A percentile compares a stretch with the other conserved stretches of the same genome.
phyloP scores from a whole-genome alignment of 2,113 vertebrate species.

The Tychaedon coryphoeus region DNA sequence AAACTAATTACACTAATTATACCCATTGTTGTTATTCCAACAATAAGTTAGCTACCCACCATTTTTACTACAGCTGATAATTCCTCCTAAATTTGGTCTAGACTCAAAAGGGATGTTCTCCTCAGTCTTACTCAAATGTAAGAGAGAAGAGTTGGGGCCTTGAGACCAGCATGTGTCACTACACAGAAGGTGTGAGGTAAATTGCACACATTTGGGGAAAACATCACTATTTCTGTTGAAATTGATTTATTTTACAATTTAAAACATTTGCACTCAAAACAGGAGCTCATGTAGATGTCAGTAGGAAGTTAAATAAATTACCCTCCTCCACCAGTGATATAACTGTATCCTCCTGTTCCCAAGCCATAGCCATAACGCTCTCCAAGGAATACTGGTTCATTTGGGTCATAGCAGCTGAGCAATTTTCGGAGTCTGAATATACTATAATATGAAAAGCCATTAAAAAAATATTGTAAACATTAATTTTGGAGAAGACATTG shows the following conservation, averaged over 20 bases:
- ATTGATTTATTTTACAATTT: not conserved
- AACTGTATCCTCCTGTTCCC: conserved; percentile 93
- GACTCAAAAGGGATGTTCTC: not conserved
- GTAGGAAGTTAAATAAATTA: conserved; percentile 61
- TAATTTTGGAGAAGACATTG: not conserved
- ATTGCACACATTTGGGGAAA: not conserved
- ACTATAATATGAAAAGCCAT: conserved; percentile 64
- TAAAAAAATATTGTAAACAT: not conserved
- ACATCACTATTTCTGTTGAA: not conserved
- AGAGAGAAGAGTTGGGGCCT: not conserved
- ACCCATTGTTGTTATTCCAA: not conserved
- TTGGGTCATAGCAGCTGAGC: conserved; percentile 89
- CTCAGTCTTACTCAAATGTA: not conserved
- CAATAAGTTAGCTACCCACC: not conserved
- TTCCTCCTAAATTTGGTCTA: not conserved
- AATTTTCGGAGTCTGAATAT: conserved; percentile 85
- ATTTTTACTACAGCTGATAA: not conserved
- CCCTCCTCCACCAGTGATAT: conserved; percentile 96
- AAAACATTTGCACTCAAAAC: not conserved
- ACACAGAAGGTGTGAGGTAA: not conserved
- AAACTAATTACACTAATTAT: not conserved
- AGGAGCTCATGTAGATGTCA: not conserved
- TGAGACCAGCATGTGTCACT: not conserved
- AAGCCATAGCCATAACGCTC: conserved; percentile 94
- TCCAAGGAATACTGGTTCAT: conserved; percentile 86